Evolutionary conservation across 23 tunicate species (phyloP).

Genomic region (Phallusia fumigata): DNA sequence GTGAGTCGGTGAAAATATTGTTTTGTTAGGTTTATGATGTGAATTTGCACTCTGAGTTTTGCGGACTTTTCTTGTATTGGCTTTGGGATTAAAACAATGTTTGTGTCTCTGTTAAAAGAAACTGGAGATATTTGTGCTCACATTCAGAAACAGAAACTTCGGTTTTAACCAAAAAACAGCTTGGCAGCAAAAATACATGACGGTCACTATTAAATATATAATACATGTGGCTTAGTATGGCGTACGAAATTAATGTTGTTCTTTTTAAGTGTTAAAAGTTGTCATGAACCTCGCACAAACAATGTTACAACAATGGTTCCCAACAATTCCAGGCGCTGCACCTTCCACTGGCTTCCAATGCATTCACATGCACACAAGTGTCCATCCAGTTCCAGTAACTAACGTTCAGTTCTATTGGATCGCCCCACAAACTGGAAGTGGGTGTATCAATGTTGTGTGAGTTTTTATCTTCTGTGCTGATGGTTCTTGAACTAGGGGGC

Average conservation of each 20-base stretch:
- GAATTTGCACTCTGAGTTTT: neutral
- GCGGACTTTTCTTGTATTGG: too few species aligned
- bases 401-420: constrained; percentile 56
- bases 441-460: constrained; percentile 68
- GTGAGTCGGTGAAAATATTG: neutral
- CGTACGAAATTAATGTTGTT: too few species aligned
- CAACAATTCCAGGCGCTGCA: too few species aligned
- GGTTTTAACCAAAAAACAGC: neutral
- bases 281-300: too few species aligned
- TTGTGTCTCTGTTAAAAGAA: too few species aligned
- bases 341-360: constrained; percentile 15
- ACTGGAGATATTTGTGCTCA: too few species aligned
- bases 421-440: constrained; percentile 62
- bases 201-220: neutral
- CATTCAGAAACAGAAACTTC: too few species aligned
- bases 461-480: neutral
- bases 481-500: neutral
- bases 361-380: constrained; percentile 40
- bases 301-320: too few species aligned
- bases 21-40: too few species aligned
- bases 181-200: too few species aligned
- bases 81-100: neutral
- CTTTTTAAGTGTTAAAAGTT: too few species aligned
- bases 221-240: too few species aligned
- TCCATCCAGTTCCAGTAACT: constrained; percentile 36